phyloP scores from a whole-genome alignment of 2,113 vertebrate species.

The Chionomys nivalis region DNA sequence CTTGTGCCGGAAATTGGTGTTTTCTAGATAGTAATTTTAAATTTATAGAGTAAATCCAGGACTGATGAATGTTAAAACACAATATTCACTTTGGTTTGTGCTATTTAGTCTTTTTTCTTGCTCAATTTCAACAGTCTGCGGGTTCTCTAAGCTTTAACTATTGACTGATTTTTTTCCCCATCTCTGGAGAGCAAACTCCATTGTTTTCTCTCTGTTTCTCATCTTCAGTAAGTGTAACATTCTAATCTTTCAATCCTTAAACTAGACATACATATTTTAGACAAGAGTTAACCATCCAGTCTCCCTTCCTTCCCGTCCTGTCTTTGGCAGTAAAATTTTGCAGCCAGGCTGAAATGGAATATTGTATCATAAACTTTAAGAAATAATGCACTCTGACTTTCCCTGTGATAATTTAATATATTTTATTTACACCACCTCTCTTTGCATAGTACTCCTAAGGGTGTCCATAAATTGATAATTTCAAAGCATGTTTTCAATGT shows the following conservation, averaged over 20 bases:
- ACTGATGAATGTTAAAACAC: conserved; percentile 26
- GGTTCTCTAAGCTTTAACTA: conserved; percentile 24
- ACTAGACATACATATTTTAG: conserved; percentile 9
- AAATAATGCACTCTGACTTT: not conserved
- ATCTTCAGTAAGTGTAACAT: conserved; percentile 29
- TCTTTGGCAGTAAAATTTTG: not conserved
- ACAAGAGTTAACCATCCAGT: not conserved
- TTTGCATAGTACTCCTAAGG: not conserved
- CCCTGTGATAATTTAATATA: not conserved
- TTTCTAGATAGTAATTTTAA: conserved; percentile 28
- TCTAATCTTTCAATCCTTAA: conserved; percentile 12
- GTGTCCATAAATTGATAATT: not conserved
- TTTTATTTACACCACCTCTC: conserved; percentile 6
- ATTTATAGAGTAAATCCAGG: conserved; percentile 20
- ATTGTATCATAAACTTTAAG: not conserved
- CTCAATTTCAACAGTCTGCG: not conserved
- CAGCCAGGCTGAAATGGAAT: not conserved
- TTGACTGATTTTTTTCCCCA: not conserved
- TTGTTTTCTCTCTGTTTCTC: conserved; percentile 15
- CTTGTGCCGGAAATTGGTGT: not conserved
- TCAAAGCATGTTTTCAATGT: not conserved
- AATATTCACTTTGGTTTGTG: conserved; percentile 1
- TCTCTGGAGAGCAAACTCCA: conserved; percentile 18
- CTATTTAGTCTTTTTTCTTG: not conserved
- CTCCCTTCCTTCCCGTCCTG: not conserved